Evolutionary conservation across 2,113 vertebrate genomes (phyloP).

Genomic region (Sylvicapra grimmia): DNA sequence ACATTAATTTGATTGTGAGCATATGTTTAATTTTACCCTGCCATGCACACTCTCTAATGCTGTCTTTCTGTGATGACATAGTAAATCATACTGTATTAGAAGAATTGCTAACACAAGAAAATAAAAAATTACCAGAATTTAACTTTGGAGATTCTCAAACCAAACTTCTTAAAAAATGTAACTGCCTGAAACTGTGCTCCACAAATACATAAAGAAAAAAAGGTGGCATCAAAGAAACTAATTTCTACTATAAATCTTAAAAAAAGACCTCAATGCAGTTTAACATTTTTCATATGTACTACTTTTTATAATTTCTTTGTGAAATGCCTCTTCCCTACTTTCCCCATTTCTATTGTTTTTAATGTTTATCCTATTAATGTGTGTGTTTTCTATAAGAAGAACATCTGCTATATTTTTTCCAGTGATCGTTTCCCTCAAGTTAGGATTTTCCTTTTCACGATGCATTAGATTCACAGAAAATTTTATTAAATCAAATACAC

Average conservation of each 20-base stretch:
- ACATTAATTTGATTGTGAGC: constrained; percentile 90
- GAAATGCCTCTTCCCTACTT: neutral
- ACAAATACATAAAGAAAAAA: constrained; percentile 31
- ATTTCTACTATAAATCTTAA: constrained; percentile 28
- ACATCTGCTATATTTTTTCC: neutral
- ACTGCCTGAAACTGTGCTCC: constrained; percentile 32
- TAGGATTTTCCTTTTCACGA: neutral
- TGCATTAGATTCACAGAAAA: neutral
- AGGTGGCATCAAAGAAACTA: neutral
- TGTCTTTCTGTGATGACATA: constrained; percentile 73
- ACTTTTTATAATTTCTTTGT: constrained; percentile 23
- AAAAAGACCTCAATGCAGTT: neutral
- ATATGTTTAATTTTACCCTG: constrained; percentile 91
- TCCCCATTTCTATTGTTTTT: constrained; percentile 7
- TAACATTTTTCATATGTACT: neutral
- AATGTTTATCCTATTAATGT: neutral
- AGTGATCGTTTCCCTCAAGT: neutral
- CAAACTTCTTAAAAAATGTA: constrained; percentile 58
- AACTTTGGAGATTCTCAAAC: constrained; percentile 55
- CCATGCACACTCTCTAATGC: constrained; percentile 79
- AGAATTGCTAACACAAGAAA: constrained; percentile 69
- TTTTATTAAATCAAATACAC: neutral
- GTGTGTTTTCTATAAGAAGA: neutral
- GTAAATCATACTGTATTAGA: constrained; percentile 77
- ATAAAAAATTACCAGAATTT: constrained; percentile 59